Percentiles rank a stretch among this genome's conserved stretches.
Conservation (phyloP, 2,888 invertebrate species). For the Hermaeophaga mercurialis region DNA sequence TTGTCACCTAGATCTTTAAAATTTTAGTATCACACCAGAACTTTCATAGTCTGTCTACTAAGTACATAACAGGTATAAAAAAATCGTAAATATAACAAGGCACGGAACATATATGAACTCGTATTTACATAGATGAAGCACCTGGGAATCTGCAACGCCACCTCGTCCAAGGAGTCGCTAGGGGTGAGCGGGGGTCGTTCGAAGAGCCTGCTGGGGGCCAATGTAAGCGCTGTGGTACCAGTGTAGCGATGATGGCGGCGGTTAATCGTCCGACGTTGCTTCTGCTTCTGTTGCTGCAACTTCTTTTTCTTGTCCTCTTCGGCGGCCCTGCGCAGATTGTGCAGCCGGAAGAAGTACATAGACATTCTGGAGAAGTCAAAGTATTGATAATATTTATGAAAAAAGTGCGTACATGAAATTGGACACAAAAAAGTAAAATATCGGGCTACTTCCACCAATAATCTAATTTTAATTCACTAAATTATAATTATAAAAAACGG, state of each 20-base stretch:
- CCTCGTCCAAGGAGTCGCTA: constrained; percentile 88
- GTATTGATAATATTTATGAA: constrained; percentile 1
- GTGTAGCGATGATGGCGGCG: constrained; percentile 55
- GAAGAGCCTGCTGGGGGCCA: constrained; percentile 80
- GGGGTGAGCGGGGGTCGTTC: constrained; percentile 85
- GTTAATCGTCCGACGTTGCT: constrained; percentile 46
- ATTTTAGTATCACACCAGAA: not conserved
- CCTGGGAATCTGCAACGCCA: constrained; percentile 93
- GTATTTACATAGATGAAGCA: constrained; percentile 56
- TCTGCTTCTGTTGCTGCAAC: constrained; percentile 49
- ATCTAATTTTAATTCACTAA: too few relatives aligned
- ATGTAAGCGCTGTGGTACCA: constrained; percentile 66
- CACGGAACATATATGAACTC: constrained; percentile 32
- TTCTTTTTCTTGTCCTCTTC: constrained; percentile 73
- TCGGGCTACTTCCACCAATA: too few relatives aligned
- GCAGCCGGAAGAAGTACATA: constrained; percentile 94
- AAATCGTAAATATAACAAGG: constrained; percentile 11
- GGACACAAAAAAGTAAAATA: not conserved
- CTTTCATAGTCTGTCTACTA: not conserved
- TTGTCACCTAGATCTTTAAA: too few relatives aligned
- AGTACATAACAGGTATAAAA: not conserved
- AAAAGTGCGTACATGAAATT: not conserved
- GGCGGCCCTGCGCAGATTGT: constrained; percentile 86
- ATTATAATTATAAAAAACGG: too few relatives aligned
- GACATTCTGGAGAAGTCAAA: constrained; percentile 70